A percentile compares a stretch with the other conserved stretches of the same genome.
Evolutionary conservation across 2,113 vertebrate species (phyloP).

Genomic region (Sardina pilchardus): DNA sequence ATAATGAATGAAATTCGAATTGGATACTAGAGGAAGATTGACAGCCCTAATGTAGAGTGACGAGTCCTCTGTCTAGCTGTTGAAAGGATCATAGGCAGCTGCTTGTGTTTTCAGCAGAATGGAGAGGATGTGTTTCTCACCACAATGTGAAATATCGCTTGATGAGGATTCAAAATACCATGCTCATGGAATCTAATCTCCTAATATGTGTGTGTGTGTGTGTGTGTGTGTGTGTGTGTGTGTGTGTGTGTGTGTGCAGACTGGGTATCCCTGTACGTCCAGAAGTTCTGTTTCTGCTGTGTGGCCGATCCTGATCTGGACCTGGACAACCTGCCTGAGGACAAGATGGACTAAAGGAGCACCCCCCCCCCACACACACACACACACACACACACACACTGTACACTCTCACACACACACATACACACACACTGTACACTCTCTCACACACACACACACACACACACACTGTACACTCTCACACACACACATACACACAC

Average conservation of each 20-base stretch:
- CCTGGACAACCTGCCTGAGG: slow-evolving; percentile 68
- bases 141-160: neutral
- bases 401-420: too few relatives aligned
- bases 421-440: too few relatives aligned
- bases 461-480: too few relatives aligned
- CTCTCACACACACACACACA: too few relatives aligned
- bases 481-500: too few relatives aligned
- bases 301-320: slow-evolving; percentile 68
- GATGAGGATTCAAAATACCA: neutral
- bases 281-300: slow-evolving; percentile 77
- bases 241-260: slow-evolving; percentile 53
- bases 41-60: too few relatives aligned
- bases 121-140: neutral
- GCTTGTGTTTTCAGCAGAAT: too few relatives aligned
- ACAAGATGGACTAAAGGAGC: slow-evolving; percentile 61
- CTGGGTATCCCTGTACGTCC: slow-evolving; percentile 64
- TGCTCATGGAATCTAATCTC: neutral
- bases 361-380: neutral
- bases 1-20: too few relatives aligned
- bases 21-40: too few relatives aligned
- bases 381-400: neutral
- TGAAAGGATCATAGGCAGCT: too few relatives aligned
- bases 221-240: slow-evolving; percentile 8
- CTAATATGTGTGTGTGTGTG: neutral
- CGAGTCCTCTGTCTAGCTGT: too few relatives aligned